phyloP scores from a whole-genome alignment of 2,888 invertebrate genomes.

The Portevinia maculata region DNA sequence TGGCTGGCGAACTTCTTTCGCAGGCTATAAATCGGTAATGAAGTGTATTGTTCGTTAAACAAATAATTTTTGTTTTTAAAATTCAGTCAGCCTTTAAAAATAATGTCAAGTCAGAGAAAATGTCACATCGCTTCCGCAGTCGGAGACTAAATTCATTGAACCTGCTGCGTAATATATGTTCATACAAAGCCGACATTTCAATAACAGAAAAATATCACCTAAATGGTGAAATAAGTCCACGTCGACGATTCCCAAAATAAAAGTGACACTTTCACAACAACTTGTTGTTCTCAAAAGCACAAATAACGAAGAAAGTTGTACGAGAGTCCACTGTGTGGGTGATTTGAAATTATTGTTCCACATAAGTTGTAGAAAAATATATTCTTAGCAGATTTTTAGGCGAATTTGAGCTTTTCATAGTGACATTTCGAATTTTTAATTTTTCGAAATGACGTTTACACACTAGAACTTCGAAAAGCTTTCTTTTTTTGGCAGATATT shows the following conservation, averaged over 20 bases:
- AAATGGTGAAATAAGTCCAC: slow-evolving; percentile 33
- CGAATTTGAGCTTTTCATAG: background rate
- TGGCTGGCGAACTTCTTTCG: slow-evolving; percentile 20
- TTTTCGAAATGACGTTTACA: background rate
- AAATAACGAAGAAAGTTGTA: background rate
- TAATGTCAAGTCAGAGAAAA: slow-evolving; percentile 1
- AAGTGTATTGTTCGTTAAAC: slow-evolving; percentile 13
- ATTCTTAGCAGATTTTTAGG: slow-evolving; percentile 24
- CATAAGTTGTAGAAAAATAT: background rate
- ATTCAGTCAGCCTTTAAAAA: slow-evolving; percentile 4
- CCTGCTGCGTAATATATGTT: slow-evolving; percentile 41
- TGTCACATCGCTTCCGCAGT: background rate
- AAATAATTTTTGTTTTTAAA: slow-evolving; percentile 15
- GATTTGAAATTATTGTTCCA: background rate
- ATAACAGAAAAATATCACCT: slow-evolving; percentile 7
- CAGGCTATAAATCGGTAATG: slow-evolving; percentile 5
- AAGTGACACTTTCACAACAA: slow-evolving; percentile 36
- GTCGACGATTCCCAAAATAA: slow-evolving; percentile 40
- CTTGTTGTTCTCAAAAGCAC: slow-evolving; percentile 7
- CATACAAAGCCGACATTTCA: slow-evolving; percentile 21
- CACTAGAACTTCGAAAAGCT: slow-evolving; percentile 13
- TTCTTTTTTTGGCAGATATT: slow-evolving; percentile 9
- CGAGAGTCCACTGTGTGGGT: slow-evolving; percentile 1
- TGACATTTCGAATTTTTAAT: slow-evolving; percentile 24
- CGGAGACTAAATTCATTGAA: slow-evolving; percentile 20